These are phyloP conservation scores for Camarhynchus parvulus DNA, from an alignment of 2,113 vertebrate species.

Conservation along the genomic window DNA sequence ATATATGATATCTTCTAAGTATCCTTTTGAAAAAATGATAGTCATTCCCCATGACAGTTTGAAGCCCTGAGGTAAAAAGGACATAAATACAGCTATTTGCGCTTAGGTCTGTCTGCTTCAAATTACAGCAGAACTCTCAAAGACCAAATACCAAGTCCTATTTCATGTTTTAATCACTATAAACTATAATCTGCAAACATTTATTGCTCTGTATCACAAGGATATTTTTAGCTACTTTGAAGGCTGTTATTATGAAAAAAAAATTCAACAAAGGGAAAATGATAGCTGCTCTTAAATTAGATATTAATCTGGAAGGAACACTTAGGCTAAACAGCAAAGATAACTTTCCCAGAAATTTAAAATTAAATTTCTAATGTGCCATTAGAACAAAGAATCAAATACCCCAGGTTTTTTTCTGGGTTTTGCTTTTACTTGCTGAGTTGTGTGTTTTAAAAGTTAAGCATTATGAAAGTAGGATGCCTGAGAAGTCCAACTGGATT, in stretches of 20 bases:
- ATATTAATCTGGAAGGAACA: slow-evolving; percentile 5
- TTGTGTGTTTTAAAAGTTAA: not conserved
- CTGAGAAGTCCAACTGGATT: not conserved
- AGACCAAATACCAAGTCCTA: not conserved
- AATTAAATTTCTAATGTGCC: not conserved
- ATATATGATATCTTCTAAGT: not conserved
- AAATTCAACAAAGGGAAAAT: not conserved
- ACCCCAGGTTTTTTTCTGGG: not conserved
- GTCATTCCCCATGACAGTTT: not conserved
- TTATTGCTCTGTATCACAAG: not conserved
- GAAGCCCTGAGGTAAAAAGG: not conserved
- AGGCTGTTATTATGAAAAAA: slow-evolving; percentile 35
- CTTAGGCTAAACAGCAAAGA: not conserved
- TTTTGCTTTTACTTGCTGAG: not conserved
- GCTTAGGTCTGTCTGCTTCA: not conserved
- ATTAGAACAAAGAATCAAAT: not conserved
- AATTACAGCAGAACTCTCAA: not conserved
- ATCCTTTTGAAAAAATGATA: not conserved
- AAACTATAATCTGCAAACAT: slow-evolving; percentile 30
- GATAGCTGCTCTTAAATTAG: slow-evolving; percentile 19
- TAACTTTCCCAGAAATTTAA: not conserved
- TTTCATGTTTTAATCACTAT: slow-evolving; percentile 41
- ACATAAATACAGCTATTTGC: not conserved
- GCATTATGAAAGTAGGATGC: not conserved
- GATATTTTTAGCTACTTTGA: slow-evolving; percentile 21